A percentile compares a stretch with the other conserved stretches of the same genome.
These are phyloP conservation scores for Empidonax traillii DNA, from an alignment of 2,113 vertebrate species.

Conservation along the genomic window DNA sequence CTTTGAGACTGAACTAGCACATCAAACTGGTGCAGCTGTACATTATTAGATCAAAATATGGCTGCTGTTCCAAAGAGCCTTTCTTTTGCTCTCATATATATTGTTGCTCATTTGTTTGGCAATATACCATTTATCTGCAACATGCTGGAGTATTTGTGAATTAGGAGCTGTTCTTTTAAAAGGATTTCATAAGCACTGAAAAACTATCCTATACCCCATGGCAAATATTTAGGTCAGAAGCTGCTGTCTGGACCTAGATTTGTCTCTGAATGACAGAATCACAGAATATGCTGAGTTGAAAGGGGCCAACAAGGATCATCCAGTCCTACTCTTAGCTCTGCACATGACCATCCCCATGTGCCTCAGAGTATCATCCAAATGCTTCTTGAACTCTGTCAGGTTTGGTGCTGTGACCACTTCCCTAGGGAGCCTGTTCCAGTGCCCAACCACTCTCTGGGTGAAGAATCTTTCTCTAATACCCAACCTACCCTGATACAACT, in stretches of 20 bases:
- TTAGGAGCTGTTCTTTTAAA: conserved; percentile 11
- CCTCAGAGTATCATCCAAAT: background rate
- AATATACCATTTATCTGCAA: background rate
- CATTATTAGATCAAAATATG: conserved; percentile 35
- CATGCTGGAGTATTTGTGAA: background rate
- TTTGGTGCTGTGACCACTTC: background rate
- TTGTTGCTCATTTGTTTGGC: background rate
- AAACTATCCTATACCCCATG: background rate
- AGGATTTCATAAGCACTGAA: background rate
- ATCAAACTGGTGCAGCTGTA: conserved; percentile 32
- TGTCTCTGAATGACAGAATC: background rate
- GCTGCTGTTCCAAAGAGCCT: background rate
- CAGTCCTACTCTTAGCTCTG: background rate
- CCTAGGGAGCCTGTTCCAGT: background rate
- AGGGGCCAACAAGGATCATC: background rate
- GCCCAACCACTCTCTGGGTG: background rate
- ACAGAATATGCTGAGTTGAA: background rate
- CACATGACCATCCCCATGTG: background rate
- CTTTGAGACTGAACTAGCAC: conserved; percentile 30
- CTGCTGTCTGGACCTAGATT: background rate
- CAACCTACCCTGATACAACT: background rate
- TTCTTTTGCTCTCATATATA: background rate
- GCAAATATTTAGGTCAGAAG: background rate
- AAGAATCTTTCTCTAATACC: background rate
- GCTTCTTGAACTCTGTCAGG: background rate